A percentile compares a stretch with the other conserved stretches of the same genome.
These are phyloP conservation scores for Hipparchia sbordonii DNA, from an alignment of 2,888 invertebrate genomes.

Conservation along the genomic window DNA sequence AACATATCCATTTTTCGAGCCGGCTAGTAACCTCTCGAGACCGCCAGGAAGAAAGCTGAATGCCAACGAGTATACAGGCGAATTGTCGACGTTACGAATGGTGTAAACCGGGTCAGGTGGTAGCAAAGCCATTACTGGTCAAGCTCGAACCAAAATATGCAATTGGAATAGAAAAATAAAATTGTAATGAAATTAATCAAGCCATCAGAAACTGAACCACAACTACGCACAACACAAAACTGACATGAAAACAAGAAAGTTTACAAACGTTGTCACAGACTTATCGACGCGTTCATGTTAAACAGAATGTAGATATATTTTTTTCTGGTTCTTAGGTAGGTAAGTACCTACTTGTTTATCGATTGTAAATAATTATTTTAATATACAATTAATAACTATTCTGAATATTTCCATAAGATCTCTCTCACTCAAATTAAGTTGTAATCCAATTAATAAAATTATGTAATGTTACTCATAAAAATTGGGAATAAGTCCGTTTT, in stretches of 20 bases:
- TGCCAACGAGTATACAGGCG: constrained; percentile 87
- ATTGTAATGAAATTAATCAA: constrained; percentile 75
- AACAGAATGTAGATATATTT: too few species aligned
- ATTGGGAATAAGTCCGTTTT: too few species aligned
- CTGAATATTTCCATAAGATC: too few species aligned
- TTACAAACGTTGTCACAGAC: constrained; percentile 38
- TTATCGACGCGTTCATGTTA: constrained; percentile 33
- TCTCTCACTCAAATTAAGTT: too few species aligned
- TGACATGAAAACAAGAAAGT: constrained; percentile 75
- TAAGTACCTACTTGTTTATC: too few species aligned
- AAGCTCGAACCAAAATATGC: constrained; percentile 77
- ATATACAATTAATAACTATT: too few species aligned
- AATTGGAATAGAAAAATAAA: constrained; percentile 72
- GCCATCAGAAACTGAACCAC: constrained; percentile 79
- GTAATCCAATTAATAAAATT: too few species aligned
- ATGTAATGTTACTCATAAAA: too few species aligned
- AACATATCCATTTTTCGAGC: constrained; percentile 88
- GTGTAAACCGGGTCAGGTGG: constrained; percentile 91
- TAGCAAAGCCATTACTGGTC: constrained; percentile 86
- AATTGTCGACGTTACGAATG: constrained; percentile 87
- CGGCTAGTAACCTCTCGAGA: constrained; percentile 86
- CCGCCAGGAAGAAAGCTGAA: constrained; percentile 85
- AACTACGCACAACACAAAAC: constrained; percentile 83
- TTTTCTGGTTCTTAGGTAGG: too few species aligned
- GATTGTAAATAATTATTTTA: too few species aligned